Percentiles rank a stretch among this genome's conserved stretches.
These are phyloP conservation scores for Plectrocnemia conspersa DNA, from an alignment of 1,140 invertebrate species.

Conservation along the genomic window DNA sequence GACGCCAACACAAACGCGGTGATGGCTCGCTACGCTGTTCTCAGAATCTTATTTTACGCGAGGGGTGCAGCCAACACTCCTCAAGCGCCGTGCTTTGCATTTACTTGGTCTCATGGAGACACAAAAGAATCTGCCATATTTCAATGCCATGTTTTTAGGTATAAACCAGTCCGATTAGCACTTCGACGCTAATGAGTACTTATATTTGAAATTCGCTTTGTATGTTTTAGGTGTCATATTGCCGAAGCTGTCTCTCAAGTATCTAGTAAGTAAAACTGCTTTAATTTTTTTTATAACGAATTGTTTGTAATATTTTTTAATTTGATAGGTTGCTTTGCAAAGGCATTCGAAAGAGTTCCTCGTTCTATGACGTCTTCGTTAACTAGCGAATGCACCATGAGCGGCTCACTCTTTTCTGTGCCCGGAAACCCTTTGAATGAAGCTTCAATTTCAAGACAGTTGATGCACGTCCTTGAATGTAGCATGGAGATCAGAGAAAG, in stretches of 20 bases:
- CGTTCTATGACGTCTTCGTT: constrained; percentile 61
- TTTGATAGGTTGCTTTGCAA: constrained; percentile 77
- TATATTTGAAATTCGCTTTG: neutral
- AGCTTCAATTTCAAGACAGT: constrained; percentile 41
- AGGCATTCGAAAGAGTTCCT: constrained; percentile 81
- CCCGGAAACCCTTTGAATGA: constrained; percentile 38
- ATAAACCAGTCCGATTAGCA: neutral
- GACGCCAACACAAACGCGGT: constrained; percentile 79
- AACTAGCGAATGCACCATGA: constrained; percentile 51
- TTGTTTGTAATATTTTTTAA: constrained; percentile 24
- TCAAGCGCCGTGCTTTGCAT: constrained; percentile 92
- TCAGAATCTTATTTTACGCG: constrained; percentile 92
- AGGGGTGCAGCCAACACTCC: constrained; percentile 77
- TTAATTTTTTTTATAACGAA: neutral
- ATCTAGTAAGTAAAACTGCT: constrained; percentile 50
- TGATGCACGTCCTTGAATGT: constrained; percentile 76
- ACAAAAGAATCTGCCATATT: constrained; percentile 84
- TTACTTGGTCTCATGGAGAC: constrained; percentile 92
- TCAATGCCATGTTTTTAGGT: constrained; percentile 90
- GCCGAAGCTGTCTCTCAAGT: constrained; percentile 89
- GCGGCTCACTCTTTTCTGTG: constrained; percentile 46
- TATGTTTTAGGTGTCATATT: constrained; percentile 71
- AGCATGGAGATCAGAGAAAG: constrained; percentile 88
- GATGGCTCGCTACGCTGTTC: constrained; percentile 85
- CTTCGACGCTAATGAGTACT: constrained; percentile 1